These are phyloP conservation scores for Brachymystax lenok DNA, from an alignment of 2,797 vertebrate genomes.

Conservation along the genomic window DNA sequence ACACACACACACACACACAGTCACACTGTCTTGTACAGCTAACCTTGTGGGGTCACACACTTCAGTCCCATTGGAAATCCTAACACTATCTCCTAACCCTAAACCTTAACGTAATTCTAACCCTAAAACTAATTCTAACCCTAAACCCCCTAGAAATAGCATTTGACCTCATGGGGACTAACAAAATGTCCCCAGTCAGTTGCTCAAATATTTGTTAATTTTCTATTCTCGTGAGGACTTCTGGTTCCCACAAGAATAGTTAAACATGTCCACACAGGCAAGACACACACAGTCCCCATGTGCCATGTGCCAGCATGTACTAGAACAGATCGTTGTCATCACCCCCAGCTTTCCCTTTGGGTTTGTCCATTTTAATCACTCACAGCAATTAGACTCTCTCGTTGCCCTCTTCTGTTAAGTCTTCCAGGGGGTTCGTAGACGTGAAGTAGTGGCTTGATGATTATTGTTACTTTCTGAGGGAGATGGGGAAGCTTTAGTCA, in stretches of 20 bases:
- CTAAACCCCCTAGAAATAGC: no score
- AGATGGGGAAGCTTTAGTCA: slow-evolving; percentile 90
- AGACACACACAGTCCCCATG: neutral
- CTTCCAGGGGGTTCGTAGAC: slow-evolving; percentile 88
- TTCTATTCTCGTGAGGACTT: no score
- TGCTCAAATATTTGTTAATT: no score
- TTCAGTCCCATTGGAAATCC: no score
- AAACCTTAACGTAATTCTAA: no score
- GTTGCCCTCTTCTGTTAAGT: slow-evolving; percentile 78
- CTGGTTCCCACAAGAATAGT: no score
- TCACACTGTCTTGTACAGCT: no score
- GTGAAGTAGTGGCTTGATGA: slow-evolving; percentile 37
- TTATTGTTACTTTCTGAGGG: slow-evolving; percentile 83
- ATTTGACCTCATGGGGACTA: no score
- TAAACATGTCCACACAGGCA: neutral
- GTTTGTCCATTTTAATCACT: slow-evolving; percentile 72
- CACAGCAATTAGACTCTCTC: slow-evolving; percentile 69
- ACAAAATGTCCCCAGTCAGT: no score
- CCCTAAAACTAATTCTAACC: no score
- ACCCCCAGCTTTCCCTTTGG: neutral
- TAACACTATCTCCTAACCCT: neutral
- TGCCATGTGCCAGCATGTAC: neutral
- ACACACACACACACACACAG: no score
- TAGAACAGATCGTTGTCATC: neutral
- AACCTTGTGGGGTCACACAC: no score